phyloP scores from a whole-genome alignment of 1,140 invertebrate genomes.

The Formica exsecta region DNA sequence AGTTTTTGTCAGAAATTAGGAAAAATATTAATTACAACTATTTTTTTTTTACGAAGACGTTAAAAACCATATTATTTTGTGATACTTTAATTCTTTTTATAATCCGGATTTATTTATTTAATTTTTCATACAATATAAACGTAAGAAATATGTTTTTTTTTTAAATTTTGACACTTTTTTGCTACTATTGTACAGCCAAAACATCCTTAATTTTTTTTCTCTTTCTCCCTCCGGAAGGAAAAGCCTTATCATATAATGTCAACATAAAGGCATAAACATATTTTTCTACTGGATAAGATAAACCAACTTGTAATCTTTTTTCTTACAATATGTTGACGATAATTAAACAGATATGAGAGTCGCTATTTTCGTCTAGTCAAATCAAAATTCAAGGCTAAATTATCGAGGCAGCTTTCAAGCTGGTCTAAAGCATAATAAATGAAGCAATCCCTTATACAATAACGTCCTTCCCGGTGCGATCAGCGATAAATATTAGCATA shows the following conservation, averaged over 20 bases:
- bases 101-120: no score
- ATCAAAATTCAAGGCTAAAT: constrained; percentile 43
- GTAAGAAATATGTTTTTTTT: no score
- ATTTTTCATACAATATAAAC: no score
- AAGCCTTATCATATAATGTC: not conserved
- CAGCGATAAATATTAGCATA: constrained; percentile 27
- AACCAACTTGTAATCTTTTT: not conserved
- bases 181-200: no score
- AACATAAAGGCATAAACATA: not conserved
- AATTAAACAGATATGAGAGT: not conserved
- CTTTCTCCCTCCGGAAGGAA: not conserved
- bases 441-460: constrained; percentile 2
- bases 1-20: no score
- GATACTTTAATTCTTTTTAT: no score
- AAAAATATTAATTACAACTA: no score
- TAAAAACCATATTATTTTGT: no score
- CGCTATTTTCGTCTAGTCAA: constrained; percentile 21
- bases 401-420: not conserved
- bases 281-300: not conserved
- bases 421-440: constrained; percentile 38
- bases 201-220: no score
- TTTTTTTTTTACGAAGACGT: no score
- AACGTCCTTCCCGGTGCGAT: not conserved
- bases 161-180: no score
- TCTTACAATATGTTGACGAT: not conserved